Conservation (phyloP, 2,797 vertebrate species). For the Halcyon badia region DNA sequence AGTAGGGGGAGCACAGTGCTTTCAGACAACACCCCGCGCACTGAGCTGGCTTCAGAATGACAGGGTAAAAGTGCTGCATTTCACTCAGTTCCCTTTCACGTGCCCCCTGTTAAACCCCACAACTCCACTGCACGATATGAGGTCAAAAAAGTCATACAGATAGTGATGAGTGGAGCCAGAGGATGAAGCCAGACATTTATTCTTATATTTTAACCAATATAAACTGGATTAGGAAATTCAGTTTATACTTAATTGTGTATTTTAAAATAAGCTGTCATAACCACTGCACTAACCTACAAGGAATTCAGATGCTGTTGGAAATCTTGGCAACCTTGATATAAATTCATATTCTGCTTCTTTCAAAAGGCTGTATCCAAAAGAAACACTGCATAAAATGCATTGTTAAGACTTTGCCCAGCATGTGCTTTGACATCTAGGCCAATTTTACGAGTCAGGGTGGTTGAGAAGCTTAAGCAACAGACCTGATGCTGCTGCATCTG, state of each 20-base stretch:
- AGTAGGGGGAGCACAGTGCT: background rate
- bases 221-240: slow-evolving; percentile 29
- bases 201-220: background rate
- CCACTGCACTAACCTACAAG: background rate
- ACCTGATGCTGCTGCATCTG: background rate
- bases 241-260: slow-evolving; percentile 8
- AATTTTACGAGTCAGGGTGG: background rate
- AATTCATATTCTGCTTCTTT: slow-evolving; percentile 16
- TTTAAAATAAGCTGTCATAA: background rate
- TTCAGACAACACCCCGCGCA: background rate
- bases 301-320: background rate
- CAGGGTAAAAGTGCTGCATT: background rate
- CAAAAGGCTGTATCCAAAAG: slow-evolving; percentile 14
- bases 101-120: background rate
- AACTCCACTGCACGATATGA: background rate
- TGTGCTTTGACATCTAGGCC: background rate
- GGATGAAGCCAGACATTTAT: background rate
- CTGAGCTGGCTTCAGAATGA: background rate
- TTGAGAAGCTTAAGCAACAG: background rate
- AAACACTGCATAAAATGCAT: background rate
- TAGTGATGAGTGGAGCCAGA: slow-evolving; percentile 13
- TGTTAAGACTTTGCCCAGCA: background rate
- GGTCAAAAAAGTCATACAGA: slow-evolving; percentile 7
- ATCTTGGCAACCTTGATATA: background rate
- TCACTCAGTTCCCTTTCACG: background rate